Evolutionary conservation across 2,888 invertebrate genomes (phyloP).

Genomic region (Netelia melanura): DNA sequence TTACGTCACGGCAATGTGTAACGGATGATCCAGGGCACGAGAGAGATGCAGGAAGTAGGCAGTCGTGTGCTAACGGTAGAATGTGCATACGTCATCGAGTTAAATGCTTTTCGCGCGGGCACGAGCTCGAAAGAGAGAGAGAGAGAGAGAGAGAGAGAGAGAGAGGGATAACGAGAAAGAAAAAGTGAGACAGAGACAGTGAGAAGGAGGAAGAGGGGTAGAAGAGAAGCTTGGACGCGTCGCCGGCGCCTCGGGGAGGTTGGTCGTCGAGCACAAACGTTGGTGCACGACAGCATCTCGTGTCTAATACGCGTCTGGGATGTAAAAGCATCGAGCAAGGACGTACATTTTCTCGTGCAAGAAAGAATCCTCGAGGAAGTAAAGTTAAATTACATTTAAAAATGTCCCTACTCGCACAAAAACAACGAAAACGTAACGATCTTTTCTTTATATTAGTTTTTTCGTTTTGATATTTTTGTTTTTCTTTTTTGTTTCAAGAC

Average conservation of each 20-base stretch:
- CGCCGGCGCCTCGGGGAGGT: slow-evolving; percentile 38
- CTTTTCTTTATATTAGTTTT: no score
- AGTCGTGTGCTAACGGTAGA: slow-evolving; percentile 77
- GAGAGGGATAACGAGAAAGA: slow-evolving; percentile 6
- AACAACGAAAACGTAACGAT: no score
- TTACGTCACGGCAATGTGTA: slow-evolving; percentile 82
- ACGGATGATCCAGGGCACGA: slow-evolving; percentile 82
- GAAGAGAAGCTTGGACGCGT: slow-evolving; percentile 28
- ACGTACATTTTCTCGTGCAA: neutral
- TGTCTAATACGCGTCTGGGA: slow-evolving; percentile 57
- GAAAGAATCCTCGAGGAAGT: neutral
- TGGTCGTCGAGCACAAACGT: slow-evolving; percentile 19
- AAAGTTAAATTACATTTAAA: slow-evolving; percentile 18
- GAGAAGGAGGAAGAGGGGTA: neutral
- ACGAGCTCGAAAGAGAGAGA: slow-evolving; percentile 37
- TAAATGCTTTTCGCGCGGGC: slow-evolving; percentile 79
- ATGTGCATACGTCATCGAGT: slow-evolving; percentile 83
- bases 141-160: neutral
- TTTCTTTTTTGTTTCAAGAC: neutral
- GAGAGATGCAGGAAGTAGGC: slow-evolving; percentile 55
- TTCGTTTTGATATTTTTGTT: no score
- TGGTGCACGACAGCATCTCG: neutral
- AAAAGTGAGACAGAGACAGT: neutral
- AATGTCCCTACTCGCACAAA: neutral
- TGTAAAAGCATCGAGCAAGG: neutral